Evolutionary conservation across 2,113 vertebrate species (phyloP), one percentile per base, ranked within the genome.

Genomic region (Rynchops niger): DNA sequence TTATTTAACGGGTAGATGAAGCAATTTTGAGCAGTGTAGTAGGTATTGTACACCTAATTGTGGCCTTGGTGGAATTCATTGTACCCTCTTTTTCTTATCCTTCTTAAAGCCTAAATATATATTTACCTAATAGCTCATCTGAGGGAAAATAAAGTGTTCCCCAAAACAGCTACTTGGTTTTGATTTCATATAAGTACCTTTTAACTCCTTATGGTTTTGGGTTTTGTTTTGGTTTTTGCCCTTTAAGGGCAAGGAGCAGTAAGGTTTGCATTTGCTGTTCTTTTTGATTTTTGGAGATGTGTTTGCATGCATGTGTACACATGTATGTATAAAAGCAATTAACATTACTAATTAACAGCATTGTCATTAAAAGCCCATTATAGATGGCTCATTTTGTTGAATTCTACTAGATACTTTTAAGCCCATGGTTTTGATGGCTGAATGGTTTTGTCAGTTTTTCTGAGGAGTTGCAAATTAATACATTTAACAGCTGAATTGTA

Each of bases 111-210:
- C 72, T 95, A 76, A 52, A 59, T 78, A 42, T 42, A 4, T 59
- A 87, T 88, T 88, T 82, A 65, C 32, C 42, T 58, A 93, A 40
- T 65, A 86, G 30, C 34, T 91, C 15, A 82, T 94, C 89, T 92
- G 22, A 90, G 16, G 86, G 42, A 84, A 32, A 72, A 67, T 55
- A 29, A 55, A 74, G 49, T 67, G 67, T 85, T 91, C 34, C 50
- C 40, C 89, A 86, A 66, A 88, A 53, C 56, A 83, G 32, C 29
- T 69, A 22, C 27, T 78, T 70, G 26, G 2, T 47, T 93, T 93
- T 82, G 61, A 70, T 95, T 94, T 95, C 65, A 55, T 69, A 6
- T 74, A 50, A 86, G 53, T 91, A 84, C 52, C 49, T 97, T 96
- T 88, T 80, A 85, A 52, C 18, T 93, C 52, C 26, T 19, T 84